Conservation (phyloP, 2,113 vertebrate species). For the Xyrauchen texanus region DNA sequence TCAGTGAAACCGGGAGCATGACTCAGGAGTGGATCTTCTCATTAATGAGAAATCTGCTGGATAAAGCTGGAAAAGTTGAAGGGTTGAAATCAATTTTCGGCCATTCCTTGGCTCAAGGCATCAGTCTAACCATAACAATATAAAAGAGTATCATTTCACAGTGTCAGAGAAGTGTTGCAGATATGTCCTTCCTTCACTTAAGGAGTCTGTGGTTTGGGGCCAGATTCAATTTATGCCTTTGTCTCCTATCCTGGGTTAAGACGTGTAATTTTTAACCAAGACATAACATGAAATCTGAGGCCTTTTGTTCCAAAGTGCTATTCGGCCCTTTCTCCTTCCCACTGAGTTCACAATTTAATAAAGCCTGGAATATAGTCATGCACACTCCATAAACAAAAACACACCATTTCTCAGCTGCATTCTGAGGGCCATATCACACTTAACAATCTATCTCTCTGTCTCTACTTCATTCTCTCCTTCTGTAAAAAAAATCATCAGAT, state of each 20-base stretch:
- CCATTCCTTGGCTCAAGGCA: conserved; percentile 56
- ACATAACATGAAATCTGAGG: conserved; percentile 61
- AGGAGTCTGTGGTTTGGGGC: conserved; percentile 52
- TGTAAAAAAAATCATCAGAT: conserved; percentile 54
- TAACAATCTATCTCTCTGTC: conserved; percentile 28
- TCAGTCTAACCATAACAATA: conserved; percentile 63
- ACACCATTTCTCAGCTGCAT: conserved; percentile 47
- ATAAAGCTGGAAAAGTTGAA: conserved; percentile 45
- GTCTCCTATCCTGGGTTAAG: conserved; percentile 48
- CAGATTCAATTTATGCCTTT: conserved; percentile 54
- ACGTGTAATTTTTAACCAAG: conserved; percentile 55
- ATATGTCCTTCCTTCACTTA: conserved; percentile 55
- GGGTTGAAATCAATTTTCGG: conserved; percentile 66
- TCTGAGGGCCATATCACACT: conserved; percentile 43
- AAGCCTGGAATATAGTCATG: conserved; percentile 62
- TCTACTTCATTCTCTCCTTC: conserved; percentile 42
- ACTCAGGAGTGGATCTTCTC: conserved; percentile 22
- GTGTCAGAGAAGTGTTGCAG: conserved; percentile 62
- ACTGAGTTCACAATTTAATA: conserved; percentile 59
- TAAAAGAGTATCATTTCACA: conserved; percentile 64
- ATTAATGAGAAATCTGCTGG: background rate
- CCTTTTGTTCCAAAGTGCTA: conserved; percentile 55
- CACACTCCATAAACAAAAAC: conserved; percentile 43
- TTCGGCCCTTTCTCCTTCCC: conserved; percentile 48
- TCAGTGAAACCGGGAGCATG: conserved; percentile 13